Evolutionary conservation across 1,140 invertebrate genomes (phyloP).

Genomic region (Trichogramma pretiosum): DNA sequence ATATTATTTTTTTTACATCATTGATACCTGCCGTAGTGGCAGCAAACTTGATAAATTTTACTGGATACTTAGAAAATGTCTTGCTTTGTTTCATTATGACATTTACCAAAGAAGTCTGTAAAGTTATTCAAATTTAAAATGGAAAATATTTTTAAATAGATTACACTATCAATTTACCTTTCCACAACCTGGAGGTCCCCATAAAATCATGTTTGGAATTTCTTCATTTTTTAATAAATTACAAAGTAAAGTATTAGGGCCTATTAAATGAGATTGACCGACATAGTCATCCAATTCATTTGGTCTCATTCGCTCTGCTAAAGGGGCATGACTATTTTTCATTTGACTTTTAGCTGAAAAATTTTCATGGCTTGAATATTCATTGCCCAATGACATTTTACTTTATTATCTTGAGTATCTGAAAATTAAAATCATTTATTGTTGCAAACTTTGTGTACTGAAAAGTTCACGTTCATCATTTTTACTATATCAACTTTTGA

Average conservation of each 20-base stretch:
- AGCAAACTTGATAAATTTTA: slow-evolving; percentile 61
- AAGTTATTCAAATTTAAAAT: slow-evolving; percentile 5
- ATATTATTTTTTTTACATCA: slow-evolving; percentile 64
- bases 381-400: background rate
- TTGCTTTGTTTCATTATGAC: slow-evolving; percentile 54
- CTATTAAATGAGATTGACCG: slow-evolving; percentile 62
- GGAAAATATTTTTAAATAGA: slow-evolving; percentile 3
- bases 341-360: slow-evolving; percentile 1
- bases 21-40: slow-evolving; percentile 62
- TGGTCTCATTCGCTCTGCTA: slow-evolving; percentile 25
- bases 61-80: slow-evolving; percentile 36
- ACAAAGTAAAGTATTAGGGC: slow-evolving; percentile 53
- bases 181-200: slow-evolving; percentile 77
- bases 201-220: slow-evolving; percentile 71
- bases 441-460: too few relatives aligned
- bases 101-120: slow-evolving; percentile 64
- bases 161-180: slow-evolving; percentile 46
- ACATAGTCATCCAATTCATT: slow-evolving; percentile 47
- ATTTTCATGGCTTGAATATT: background rate
- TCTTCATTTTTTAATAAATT: slow-evolving; percentile 54
- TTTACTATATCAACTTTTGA: too few relatives aligned
- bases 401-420: slow-evolving; percentile 1
- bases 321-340: slow-evolving; percentile 11
- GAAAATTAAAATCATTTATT: too few relatives aligned
- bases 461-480: too few relatives aligned